Evolutionary conservation across 2,888 invertebrate genomes (phyloP), one percentile per base, ranked within the genome.

Genomic region (Callosobruchus maculatus): DNA sequence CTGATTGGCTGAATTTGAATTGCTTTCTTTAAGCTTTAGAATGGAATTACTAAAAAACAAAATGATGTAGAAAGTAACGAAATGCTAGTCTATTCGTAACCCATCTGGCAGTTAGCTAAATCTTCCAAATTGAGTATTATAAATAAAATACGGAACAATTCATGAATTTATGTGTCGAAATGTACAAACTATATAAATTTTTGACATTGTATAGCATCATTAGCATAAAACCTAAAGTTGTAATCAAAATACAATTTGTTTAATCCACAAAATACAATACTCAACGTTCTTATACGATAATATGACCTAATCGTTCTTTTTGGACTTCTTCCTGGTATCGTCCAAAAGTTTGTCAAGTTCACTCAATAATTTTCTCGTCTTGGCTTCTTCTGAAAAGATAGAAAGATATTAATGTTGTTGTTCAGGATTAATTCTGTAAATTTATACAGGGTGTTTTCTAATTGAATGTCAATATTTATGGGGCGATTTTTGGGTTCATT

Each of bases 361-460:
- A 21, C 76, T 74, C 13, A 77, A 67, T n/a, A 77, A 31, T 22
- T 74, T 77, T 4, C 75, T 75, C 0, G 76, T 77, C 71, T 77
- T 77, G 13, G 72, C 66, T 70, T 71, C 71, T 71, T 77, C 77
- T 77, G 72, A 71, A 77, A 77, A n/a, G n/a, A 73, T 68, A 72
- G 22, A 70, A 67, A 72, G 9, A 31, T 7, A 26, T 26, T 26
- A 5, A 21, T 13, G 0, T 72, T 20, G 21, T n/a, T 30, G 21
- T 31, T 13, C 4, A 30, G 71, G 21, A n/a, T n/a, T n/a, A n/a
- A n/a, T n/a, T n/a, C n/a, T n/a, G n/a, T n/a, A n/a, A n/a, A n/a
- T n/a, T n/a, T n/a, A n/a, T n/a, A n/a, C n/a, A n/a, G n/a, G n/a
- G n/a, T n/a, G n/a, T n/a, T n/a, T n/a, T n/a, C n/a, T n/a, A n/a